Evolutionary conservation across 2,797 vertebrate genomes (phyloP), one percentile per base, ranked within the genome.

Genomic region (Rhadinocentrus ornatus): DNA sequence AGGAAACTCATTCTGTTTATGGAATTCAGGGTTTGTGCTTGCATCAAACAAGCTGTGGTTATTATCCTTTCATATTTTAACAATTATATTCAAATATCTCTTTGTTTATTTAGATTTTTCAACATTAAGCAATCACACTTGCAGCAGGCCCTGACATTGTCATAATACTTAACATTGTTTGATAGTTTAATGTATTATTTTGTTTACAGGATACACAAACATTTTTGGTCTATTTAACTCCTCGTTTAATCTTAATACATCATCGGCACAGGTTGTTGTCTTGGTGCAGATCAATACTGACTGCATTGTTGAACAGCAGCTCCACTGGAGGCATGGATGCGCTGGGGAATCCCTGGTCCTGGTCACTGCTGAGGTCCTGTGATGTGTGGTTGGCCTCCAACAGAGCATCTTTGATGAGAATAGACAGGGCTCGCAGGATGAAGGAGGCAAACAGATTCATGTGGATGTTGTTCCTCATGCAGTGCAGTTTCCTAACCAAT

Each of bases 391-490:
- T 92, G 62, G 84, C 86, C 53, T 93, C 91, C 31, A 98, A 78
- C 90, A 97, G 92, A 0, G 96, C 96, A 0, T 98, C 97, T 68
- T 96, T 94, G 26, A 95, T 94, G 29, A 98, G 95, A 83, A 98
- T 95, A 18, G 96, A 95, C 12, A 92, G 80, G 0, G 95, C 97
- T 62, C 96, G 93, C 70, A 98, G 93, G 82, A 96, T 93, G 84
- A 96, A 97, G 39, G 97, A 97, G 0, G 92, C 90, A 84, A 98
- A 98, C 71, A 98, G 94, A 88, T 98, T 97, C 92, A 96, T 96
- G 80, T 98, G 97, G 91, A 98, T 96, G 75, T 96, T 96, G 89
- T 97, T 98, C 55, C 97, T 95, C 84, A 95, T 96, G 89, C 97
- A 98, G 78, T 91, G 95, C 37, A 97, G 92, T 71, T 95, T 95